Conservation (phyloP, 2,888 invertebrate species). For the Tribolium freemani region DNA sequence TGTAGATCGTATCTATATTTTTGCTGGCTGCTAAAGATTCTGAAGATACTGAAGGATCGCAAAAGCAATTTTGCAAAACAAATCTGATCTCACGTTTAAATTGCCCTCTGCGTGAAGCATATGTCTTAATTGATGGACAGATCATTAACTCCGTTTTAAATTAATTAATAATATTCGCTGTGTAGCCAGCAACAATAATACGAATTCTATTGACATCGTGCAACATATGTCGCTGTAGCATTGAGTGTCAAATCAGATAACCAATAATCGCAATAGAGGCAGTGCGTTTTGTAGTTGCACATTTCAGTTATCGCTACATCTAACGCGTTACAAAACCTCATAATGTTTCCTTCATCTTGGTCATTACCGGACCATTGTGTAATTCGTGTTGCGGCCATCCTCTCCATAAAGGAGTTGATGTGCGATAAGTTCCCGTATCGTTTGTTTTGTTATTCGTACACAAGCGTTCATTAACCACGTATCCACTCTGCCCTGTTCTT, state of each 20-base stretch:
- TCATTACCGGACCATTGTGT: constrained; percentile 64
- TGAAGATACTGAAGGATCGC: too few species aligned
- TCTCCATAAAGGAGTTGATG: constrained; percentile 58
- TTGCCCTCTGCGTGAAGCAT: constrained; percentile 28
- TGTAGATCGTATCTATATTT: too few species aligned
- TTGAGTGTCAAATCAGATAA: constrained; percentile 50
- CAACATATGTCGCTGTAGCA: constrained; percentile 55
- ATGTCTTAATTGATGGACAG: constrained; percentile 27
- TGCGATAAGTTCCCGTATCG: constrained; percentile 56
- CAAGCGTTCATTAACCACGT: constrained; percentile 45
- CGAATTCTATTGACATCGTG: constrained; percentile 48
- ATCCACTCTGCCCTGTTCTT: constrained; percentile 38
- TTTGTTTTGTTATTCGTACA: constrained; percentile 49
- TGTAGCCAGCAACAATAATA: constrained; percentile 41
- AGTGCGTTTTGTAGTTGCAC: constrained; percentile 56
- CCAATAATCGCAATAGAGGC: constrained; percentile 24
- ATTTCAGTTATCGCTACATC: constrained; percentile 59
- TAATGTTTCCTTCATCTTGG: constrained; percentile 63
- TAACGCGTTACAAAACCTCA: constrained; percentile 59
- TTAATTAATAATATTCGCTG: constrained; percentile 32
- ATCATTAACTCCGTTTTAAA: constrained; percentile 30
- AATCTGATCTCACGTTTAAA: constrained; percentile 8
- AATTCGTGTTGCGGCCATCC: constrained; percentile 61
- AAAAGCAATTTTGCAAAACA: too few species aligned
- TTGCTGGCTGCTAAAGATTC: too few species aligned